Evolutionary conservation across 2,113 vertebrate genomes (phyloP), one percentile per base, ranked within the genome.

Genomic region (Ceuthmochares aereus): DNA sequence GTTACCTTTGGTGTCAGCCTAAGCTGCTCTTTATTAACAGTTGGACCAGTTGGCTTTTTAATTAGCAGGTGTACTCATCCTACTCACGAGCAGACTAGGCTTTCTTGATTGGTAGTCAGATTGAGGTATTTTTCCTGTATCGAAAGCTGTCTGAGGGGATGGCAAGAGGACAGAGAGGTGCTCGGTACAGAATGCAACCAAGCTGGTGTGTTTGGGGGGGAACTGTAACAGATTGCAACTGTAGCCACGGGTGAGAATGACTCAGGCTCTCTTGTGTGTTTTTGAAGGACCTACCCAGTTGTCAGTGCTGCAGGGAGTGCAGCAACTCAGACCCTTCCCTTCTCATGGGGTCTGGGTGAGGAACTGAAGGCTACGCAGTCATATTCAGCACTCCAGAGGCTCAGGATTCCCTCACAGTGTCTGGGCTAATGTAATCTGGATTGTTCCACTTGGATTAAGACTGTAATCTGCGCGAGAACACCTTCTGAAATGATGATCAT

Each of bases 151-250:
- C 12, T 21, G 74, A 78, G 51, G 69, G 52, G 66, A 30, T 10
- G 62, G 73, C 6, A 26, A 64, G 60, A 62, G 88, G 51, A 15
- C 51, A 52, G 34, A 52, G 63, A 55, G 32, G 58, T 29, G 59
- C 49, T 51, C 70, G 34, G 14, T 12, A 17, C 16, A 55, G 62
- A 63, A 21, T 5, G 27, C 52, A 43, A 62, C 58, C 4, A 5
- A 69, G 47, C 2, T 18, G 19, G 25, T n/a, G n/a, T n/a, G 27
- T n/a, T n/a, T n/a, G n/a, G n/a, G 8, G 1, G 5, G 29, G n/a
- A 54, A 14, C 36, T 14, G 22, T 15, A 52, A 36, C 62, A 42
- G 42, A 64, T 3, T 34, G 45, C 56, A 26, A 4, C 27, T 30
- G 69, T 74, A 78, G 79, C 34, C 49, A 5, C 37, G 23, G 32